Percentiles rank a stretch among this genome's conserved stretches.
Conservation (phyloP, 2,888 invertebrate genomes). For the Diaprepes abbreviatus region DNA sequence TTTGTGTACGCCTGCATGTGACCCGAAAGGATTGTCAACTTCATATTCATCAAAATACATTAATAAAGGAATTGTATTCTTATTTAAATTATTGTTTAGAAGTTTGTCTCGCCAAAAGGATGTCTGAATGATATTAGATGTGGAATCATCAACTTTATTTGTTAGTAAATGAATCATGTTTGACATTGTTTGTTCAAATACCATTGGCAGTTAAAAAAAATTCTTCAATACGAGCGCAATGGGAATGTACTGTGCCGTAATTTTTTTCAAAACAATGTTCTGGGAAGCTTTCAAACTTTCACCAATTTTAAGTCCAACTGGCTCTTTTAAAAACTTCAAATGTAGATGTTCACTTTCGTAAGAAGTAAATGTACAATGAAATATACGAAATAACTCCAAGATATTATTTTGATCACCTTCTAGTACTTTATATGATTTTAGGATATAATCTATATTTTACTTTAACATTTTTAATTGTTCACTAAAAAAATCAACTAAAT, state of each 20-base stretch:
- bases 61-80: slow-evolving; percentile 16
- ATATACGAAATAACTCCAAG: neutral
- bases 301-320: slow-evolving; percentile 3
- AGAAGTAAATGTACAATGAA: neutral
- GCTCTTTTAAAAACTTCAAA: neutral
- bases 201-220: neutral
- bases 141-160: neutral
- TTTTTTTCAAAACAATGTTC: neutral
- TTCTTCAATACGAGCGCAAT: neutral
- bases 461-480: neutral
- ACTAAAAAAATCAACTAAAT: neutral
- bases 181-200: slow-evolving; percentile 14
- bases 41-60: slow-evolving; percentile 1
- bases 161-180: neutral
- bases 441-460: neutral
- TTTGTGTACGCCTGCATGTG: neutral
- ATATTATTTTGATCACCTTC: neutral
- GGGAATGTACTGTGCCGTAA: neutral
- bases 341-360: neutral
- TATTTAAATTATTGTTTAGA: slow-evolving; percentile 1
- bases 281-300: neutral
- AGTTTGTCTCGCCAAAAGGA: slow-evolving; percentile 2
- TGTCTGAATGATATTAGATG: slow-evolving; percentile 10
- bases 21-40: neutral
- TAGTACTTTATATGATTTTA: neutral